Conservation (phyloP, 2,888 invertebrate genomes). For the Aplocera efformata region DNA sequence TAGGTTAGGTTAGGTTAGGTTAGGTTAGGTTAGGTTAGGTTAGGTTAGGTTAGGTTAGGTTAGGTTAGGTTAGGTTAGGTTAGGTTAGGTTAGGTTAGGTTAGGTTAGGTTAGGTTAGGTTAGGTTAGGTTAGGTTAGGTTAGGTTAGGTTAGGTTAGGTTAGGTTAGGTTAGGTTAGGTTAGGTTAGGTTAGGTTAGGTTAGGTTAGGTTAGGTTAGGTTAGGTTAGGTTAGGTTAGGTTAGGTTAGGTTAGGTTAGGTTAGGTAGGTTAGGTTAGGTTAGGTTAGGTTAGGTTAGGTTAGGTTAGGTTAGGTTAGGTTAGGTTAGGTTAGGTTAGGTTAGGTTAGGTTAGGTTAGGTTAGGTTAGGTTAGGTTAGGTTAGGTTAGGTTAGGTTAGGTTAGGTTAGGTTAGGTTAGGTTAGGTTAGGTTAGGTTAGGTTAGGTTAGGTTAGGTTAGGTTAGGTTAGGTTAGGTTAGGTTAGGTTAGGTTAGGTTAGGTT, state of each 20-base stretch:
- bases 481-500: slow-evolving; percentile 20
- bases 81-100: slow-evolving; percentile 18
- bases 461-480: slow-evolving; percentile 18
- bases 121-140: slow-evolving; percentile 23
- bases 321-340: slow-evolving; percentile 18
- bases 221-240: slow-evolving; percentile 16
- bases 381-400: slow-evolving; percentile 20
- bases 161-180: slow-evolving; percentile 21
- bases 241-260: slow-evolving; percentile 15
- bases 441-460: slow-evolving; percentile 14
- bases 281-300: slow-evolving; percentile 17
- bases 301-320: slow-evolving; percentile 13
- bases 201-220: slow-evolving; percentile 24
- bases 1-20: slow-evolving; percentile 19
- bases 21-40: slow-evolving; percentile 16
- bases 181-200: slow-evolving; percentile 25
- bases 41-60: slow-evolving; percentile 19
- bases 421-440: slow-evolving; percentile 18
- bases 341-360: slow-evolving; percentile 16
- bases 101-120: slow-evolving; percentile 15
- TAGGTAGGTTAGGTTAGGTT: slow-evolving; percentile 16
- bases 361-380: slow-evolving; percentile 17
- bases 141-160: slow-evolving; percentile 21
- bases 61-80: slow-evolving; percentile 19
- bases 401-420: slow-evolving; percentile 18